Base-by-base conservation (phyloP, 2,888 invertebrate species). In the Marronus borbonicus region DNA sequence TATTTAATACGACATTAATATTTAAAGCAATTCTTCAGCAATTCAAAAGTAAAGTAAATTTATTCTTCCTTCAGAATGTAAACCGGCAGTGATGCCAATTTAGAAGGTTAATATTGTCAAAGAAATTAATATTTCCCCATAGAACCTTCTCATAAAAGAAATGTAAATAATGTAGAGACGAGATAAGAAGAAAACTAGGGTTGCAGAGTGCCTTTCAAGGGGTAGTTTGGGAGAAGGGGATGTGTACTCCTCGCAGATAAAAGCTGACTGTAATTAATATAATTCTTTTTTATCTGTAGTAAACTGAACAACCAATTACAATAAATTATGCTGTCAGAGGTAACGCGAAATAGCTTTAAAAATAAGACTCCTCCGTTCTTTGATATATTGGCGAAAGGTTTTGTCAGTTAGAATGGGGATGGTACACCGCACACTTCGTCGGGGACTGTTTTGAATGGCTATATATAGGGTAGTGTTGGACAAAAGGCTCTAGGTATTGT, bases 351-450 rank as follows among this genome's bases (percentile, higher is more conserved):
- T 84, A 83, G 85, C 85, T 86, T 86, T 86, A 86, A 86, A 87
- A 86, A 86, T 87, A 87, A 87, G 87, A 86, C 17, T 17, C 52
- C 52, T 55, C 17, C 85, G 85, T 83, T 83, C 82, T 84, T 85
- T 86, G 86, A 88, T 88, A 87, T 88, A 88, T 87, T 83, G 86
- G 83, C 85, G 84, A 82, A 85, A 86, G 87, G 87, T 87, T 87
- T 87, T 87, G 86, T 87, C 87, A 87, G 87, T 85, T 87, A 85
- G 85, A 87, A 87, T 87, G 86, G 86, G 66, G 85, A 84, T 83
- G 85, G n/a, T 55, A 55, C 84, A 83, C 83, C 86, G 85, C 28
- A 85, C 86, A 85, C 85, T 84, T 85, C 85, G 85, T 85, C 85
- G 85, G 85, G 83, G 84, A 85, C 87, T 86, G 87, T 86, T 86